Base-by-base conservation (phyloP, 2,797 vertebrate genomes). In the Margarornis squamiger region DNA sequence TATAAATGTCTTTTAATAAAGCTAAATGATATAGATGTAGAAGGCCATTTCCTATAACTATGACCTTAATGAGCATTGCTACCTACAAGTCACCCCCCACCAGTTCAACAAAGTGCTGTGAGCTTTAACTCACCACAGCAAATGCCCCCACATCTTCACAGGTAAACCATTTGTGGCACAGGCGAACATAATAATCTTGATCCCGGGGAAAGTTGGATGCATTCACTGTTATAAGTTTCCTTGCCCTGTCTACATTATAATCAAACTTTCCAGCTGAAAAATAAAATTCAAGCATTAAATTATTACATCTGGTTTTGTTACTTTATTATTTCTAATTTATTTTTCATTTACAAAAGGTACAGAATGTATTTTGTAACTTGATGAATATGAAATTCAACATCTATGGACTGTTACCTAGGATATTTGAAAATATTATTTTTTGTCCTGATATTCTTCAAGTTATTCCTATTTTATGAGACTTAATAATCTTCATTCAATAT, bases 131-230 rank as follows among this genome's bases (percentile, higher is more conserved):
- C 76, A 99, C 99, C 98, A 97, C 87, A 57, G 94, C 91, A 3
- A 95, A 73, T 10, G 94, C 92, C 2, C 98, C 98, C 1, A 57
- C 96, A 29, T 98, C 98, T 41, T 90, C 59, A 65, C 99, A 99
- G 86, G 97, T 97, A 94, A 98, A 98, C 93, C 98, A 92, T 70
- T 98, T 98, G 41, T 95, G 97, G 81, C 99, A 99, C 78, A 99
- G 98, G 4, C 99, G 98, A 68, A 99, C 75, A 0, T 98, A 96
- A 96, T 99, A 99, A 96, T 98, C 97, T 54, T 95, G 81, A 72
- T 97, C 96, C 62, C 93, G 96, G 14, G 98, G 94, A 93, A 97
- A 97, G 67, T 97, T 97, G 1, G 98, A 98, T 52, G 99, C 98
- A 11, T 86, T 96, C 49, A 99, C 97, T 14, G 63, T 97, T 86